These are phyloP conservation scores for Drosophila sturtevanti DNA, from an alignment of 1,140 invertebrate genomes.

Conservation along the genomic window DNA sequence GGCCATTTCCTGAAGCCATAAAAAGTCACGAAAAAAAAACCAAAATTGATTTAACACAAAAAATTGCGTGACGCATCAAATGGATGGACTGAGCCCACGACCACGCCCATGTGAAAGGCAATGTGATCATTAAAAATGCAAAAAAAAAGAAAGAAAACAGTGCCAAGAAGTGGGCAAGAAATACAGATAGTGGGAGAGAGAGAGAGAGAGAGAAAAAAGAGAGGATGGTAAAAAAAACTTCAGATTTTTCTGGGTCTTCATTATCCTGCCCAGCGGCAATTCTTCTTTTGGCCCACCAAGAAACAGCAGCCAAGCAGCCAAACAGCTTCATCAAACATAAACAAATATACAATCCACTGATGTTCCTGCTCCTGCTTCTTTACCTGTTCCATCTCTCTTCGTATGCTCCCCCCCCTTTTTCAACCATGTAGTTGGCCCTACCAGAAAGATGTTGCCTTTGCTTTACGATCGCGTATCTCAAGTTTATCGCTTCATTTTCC, in stretches of 20 bases:
- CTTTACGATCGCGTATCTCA: constrained; percentile 81
- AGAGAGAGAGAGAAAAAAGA: background rate
- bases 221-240: background rate
- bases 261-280: constrained; percentile 65
- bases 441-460: constrained; percentile 58
- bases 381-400: background rate
- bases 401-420: too few species aligned
- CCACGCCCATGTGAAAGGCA: constrained; percentile 38
- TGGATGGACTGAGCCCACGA: constrained; percentile 51
- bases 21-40: constrained; percentile 27
- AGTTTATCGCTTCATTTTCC: constrained; percentile 81
- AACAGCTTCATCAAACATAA: constrained; percentile 77
- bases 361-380: constrained; percentile 44
- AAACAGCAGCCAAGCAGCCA: constrained; percentile 63
- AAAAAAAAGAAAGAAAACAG: constrained; percentile 30
- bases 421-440: background rate
- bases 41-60: constrained; percentile 55
- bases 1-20: constrained; percentile 76
- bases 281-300: constrained; percentile 67
- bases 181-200: constrained; percentile 23
- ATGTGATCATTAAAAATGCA: constrained; percentile 48
- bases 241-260: constrained; percentile 57
- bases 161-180: constrained; percentile 3
- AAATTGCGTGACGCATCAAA: constrained; percentile 75
- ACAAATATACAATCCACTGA: constrained; percentile 61